Percentiles rank a stretch among this genome's conserved stretches.
phyloP scores from a whole-genome alignment of 2,888 invertebrate species.

The Diadromus collaris region DNA sequence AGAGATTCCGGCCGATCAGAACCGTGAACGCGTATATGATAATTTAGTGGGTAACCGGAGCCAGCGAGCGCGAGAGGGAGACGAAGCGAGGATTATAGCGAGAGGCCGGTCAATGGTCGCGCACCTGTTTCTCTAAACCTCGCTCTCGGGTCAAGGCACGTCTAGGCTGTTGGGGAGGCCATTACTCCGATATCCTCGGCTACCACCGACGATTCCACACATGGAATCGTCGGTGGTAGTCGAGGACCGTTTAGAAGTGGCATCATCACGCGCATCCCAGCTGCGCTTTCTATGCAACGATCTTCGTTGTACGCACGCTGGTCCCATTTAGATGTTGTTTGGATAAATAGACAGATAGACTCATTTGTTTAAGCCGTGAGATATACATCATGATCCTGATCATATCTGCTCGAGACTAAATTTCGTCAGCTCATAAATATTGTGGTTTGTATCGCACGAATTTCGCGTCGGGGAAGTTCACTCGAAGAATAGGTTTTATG shows the following conservation, averaged over 20 bases:
- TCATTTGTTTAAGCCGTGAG: not conserved
- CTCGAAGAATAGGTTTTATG: too few relatives aligned
- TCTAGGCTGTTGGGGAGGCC: constrained; percentile 78
- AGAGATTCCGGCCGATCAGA: constrained; percentile 55
- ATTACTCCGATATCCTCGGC: constrained; percentile 74
- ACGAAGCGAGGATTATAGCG: constrained; percentile 34
- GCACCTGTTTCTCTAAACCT: constrained; percentile 61
- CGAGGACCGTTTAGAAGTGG: constrained; percentile 31
- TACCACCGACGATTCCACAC: constrained; percentile 56
- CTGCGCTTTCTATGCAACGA: not conserved
- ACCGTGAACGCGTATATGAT: constrained; percentile 69
- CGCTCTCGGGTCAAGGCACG: constrained; percentile 77
- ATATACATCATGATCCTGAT: too few relatives aligned
- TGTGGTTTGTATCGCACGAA: too few relatives aligned
- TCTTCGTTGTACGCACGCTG: not conserved
- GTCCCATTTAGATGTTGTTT: not conserved
- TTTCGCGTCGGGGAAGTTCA: too few relatives aligned
- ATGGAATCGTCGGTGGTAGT: constrained; percentile 5
- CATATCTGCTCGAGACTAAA: too few relatives aligned
- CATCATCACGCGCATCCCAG: constrained; percentile 51
- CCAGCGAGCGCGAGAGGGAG: constrained; percentile 62
- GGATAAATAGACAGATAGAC: not conserved
- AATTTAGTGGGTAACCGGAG: constrained; percentile 73
- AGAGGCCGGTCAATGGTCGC: constrained; percentile 63
- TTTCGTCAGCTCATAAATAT: too few relatives aligned